Percentiles rank a stretch among this genome's conserved stretches.
These are phyloP conservation scores for Anadara kagoshimensis DNA, from an alignment of 1,140 invertebrate genomes.

Conservation along the genomic window DNA sequence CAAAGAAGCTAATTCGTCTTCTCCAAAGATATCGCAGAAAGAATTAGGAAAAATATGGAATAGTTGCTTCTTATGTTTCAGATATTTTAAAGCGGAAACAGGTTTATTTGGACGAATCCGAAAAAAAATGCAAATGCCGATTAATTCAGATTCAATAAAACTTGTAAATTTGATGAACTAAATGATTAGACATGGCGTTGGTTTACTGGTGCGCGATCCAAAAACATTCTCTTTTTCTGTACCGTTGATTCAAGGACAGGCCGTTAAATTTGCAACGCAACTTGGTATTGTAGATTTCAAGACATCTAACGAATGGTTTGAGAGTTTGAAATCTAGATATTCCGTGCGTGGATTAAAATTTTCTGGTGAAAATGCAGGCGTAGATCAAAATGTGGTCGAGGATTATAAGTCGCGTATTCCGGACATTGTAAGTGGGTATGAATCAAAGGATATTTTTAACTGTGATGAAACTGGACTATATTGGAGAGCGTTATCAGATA, in stretches of 20 bases:
- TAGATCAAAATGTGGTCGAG: neutral
- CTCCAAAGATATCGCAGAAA: slow-evolving; percentile 4
- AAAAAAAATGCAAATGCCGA: neutral
- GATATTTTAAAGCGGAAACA: slow-evolving; percentile 4
- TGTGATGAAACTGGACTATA: slow-evolving; percentile 42
- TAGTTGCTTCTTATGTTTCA: neutral
- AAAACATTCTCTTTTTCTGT: neutral
- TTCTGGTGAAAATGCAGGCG: slow-evolving; percentile 14
- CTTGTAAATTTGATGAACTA: neutral
- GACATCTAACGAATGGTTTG: slow-evolving; percentile 39
- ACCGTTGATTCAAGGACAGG: slow-evolving; percentile 3
- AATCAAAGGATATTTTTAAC: slow-evolving; percentile 36
- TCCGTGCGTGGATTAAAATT: slow-evolving; percentile 5
- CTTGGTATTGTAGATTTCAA: slow-evolving; percentile 23
- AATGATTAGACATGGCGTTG: neutral
- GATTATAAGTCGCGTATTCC: neutral
- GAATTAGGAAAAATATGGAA: slow-evolving; percentile 8
- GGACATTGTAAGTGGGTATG: slow-evolving; percentile 5
- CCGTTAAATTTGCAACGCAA: neutral
- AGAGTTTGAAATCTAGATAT: slow-evolving; percentile 1
- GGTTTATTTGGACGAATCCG: neutral
- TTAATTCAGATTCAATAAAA: neutral
- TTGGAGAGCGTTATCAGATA: slow-evolving; percentile 30
- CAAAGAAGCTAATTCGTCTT: too few relatives aligned
- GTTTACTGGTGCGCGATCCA: slow-evolving; percentile 3